These are phyloP conservation scores for Leuctra nigra DNA, from an alignment of 2,888 invertebrate species.

Conservation along the genomic window DNA sequence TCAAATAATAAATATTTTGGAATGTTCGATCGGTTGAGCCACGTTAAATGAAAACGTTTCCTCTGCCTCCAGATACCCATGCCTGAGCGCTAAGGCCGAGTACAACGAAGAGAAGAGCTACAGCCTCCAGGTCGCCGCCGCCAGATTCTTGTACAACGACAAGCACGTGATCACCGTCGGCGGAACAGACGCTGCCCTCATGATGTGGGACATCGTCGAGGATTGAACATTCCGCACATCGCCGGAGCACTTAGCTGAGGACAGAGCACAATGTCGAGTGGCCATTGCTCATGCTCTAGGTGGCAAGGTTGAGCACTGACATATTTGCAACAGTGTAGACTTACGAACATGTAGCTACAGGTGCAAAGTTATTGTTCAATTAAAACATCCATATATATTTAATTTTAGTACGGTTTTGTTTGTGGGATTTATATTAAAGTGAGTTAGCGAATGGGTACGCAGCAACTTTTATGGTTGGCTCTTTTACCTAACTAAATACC, in stretches of 20 bases:
- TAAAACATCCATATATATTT: not conserved
- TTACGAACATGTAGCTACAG: not conserved
- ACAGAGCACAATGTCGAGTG: not conserved
- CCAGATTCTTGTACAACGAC: conserved; percentile 80
- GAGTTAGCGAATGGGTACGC: no score
- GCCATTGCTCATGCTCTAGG: not conserved
- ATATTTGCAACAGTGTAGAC: not conserved
- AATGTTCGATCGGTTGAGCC: no score
- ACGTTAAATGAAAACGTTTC: no score
- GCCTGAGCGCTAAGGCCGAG: conserved; percentile 76
- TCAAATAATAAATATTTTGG: no score
- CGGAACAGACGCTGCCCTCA: conserved; percentile 79
- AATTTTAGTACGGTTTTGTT: no score
- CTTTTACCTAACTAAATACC: no score
- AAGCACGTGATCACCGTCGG: conserved; percentile 78
- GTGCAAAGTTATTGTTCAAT: not conserved
- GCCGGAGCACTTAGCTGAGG: not conserved
- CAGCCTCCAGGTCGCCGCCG: conserved; percentile 71
- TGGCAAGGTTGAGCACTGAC: not conserved
- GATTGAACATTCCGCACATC: conserved; percentile 46
- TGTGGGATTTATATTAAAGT: no score
- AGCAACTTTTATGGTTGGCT: no score
- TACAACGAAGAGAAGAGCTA: conserved; percentile 85
- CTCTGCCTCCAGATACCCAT: conserved; percentile 62
- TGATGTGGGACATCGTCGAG: conserved; percentile 85